These are phyloP conservation scores for Andrena haemorrhoa DNA, from an alignment of 2,888 invertebrate genomes.

Conservation along the genomic window DNA sequence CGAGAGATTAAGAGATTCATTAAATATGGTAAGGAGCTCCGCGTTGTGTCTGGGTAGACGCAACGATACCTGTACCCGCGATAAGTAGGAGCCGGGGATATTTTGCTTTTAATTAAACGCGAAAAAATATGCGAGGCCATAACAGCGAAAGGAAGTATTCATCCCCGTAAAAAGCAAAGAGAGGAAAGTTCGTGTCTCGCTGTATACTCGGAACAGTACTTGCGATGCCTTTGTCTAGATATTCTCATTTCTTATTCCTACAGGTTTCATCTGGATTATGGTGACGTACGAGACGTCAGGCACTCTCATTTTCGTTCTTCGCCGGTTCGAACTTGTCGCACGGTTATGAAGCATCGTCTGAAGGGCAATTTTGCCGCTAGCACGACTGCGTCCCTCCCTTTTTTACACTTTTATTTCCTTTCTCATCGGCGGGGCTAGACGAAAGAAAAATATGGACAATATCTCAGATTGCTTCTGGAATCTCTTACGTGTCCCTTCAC, in stretches of 20 bases:
- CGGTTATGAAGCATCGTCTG: conserved; percentile 68
- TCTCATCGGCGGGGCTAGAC: conserved; percentile 22
- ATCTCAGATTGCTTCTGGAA: conserved; percentile 27
- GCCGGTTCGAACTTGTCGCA: conserved; percentile 56
- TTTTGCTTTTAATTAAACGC: conserved; percentile 33
- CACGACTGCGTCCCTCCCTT: conserved; percentile 29
- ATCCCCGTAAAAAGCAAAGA: not conserved
- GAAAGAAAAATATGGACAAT: conserved; percentile 38
- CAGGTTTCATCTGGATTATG: conserved; percentile 65
- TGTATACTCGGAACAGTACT: conserved; percentile 44
- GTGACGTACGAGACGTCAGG: conserved; percentile 53
- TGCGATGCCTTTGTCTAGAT: conserved; percentile 53
- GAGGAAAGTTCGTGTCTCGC: conserved; percentile 32
- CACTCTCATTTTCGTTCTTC: conserved; percentile 71
- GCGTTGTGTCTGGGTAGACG: not conserved
- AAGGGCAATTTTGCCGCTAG: conserved; percentile 71
- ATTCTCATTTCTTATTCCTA: conserved; percentile 59
- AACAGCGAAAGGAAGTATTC: conserved; percentile 16
- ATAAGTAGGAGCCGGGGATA: not conserved
- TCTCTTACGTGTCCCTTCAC: conserved; percentile 12
- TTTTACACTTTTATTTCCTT: conserved; percentile 48
- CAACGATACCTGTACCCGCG: not conserved
- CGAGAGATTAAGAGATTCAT: not conserved
- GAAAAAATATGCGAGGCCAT: conserved; percentile 10
- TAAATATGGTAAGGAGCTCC: conserved; percentile 3